Base-by-base conservation (phyloP, 1,140 invertebrate genomes). In the Bombus waltoni region DNA sequence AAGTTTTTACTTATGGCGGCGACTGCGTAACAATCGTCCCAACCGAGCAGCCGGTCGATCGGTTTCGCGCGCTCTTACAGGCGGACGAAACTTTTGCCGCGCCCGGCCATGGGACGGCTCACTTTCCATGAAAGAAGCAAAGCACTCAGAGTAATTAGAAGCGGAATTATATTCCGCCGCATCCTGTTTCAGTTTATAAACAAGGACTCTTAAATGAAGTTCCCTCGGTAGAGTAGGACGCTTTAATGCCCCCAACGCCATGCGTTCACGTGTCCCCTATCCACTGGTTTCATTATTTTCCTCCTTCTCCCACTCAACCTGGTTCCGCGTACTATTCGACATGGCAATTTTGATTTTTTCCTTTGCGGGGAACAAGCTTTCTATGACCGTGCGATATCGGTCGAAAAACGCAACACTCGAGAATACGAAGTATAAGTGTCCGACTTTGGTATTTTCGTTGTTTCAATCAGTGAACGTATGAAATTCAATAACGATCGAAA, bases 151-250 rank as follows among this genome's bases (percentile, higher is more conserved):
- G 92, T 94, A 94, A 94, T 94, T 94, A 94, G 93, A 94, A 93
- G 90, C 90, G 90, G 89, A 94, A 93, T 93, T 94, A 93, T 94
- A 94, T 93, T 93, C 91, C 88, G 82, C 84, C 91, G 93, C 91
- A 91, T 94, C 93, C 93, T 94, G 93, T 94, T 94, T 94, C 93
- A 94, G 93, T 94, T 94, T 94, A 94, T 94, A 94, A 94, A 94
- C 93, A 94, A 94, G 93, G 92, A 94, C 93, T 94, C 92, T 93
- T 94, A 93, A 94, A 94, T 92, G 92, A 94, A 94, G 93, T 92
- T 94, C 83, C 87, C 90, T 77, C 76, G 22, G 25, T 28, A 77
- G 76, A 78, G 89, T 74, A 62, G 70, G 84, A 53, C 89, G 88
- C 83, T 93, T 93, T 92, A 92, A 93, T 90, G 85, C 87, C 70